Evolutionary conservation across 2,113 vertebrate genomes (phyloP).

Genomic region (Ammodytes marinus): DNA sequence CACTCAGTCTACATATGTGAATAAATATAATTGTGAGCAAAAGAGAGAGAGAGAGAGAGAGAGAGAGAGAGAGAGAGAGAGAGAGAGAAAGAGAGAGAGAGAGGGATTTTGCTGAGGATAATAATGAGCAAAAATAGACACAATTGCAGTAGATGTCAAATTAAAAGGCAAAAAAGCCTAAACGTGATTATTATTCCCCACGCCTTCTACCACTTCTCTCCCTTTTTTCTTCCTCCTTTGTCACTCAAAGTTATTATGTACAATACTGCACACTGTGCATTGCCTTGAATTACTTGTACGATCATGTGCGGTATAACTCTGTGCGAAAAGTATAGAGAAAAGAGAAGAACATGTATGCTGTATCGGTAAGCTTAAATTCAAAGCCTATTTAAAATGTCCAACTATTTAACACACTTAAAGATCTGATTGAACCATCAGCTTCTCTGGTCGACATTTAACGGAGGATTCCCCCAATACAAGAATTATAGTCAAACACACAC

Average conservation of each 20-base stretch:
- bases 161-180: constrained; percentile 17
- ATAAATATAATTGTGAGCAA: background rate
- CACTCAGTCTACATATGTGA: background rate
- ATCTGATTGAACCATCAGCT: constrained; percentile 47
- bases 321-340: background rate
- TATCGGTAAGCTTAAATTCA: constrained; percentile 28
- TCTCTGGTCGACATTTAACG: constrained; percentile 57
- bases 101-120: background rate
- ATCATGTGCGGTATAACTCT: background rate
- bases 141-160: constrained; percentile 48
- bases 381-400: constrained; percentile 46
- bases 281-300: constrained; percentile 4
- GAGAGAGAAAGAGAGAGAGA: background rate
- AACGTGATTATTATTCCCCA: constrained; percentile 29
- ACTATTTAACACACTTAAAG: constrained; percentile 17
- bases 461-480: constrained; percentile 44
- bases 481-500: constrained; percentile 47
- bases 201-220: constrained; percentile 1
- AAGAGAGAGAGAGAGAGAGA: background rate
- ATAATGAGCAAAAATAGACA: constrained; percentile 26
- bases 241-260: constrained; percentile 24
- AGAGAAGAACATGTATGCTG: constrained; percentile 3
- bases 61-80: background rate
- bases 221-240: constrained; percentile 8
- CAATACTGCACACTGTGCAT: constrained; percentile 1